Evolutionary conservation across 23 tunicate species (phyloP).

Genomic region (Ciona savignyi): DNA sequence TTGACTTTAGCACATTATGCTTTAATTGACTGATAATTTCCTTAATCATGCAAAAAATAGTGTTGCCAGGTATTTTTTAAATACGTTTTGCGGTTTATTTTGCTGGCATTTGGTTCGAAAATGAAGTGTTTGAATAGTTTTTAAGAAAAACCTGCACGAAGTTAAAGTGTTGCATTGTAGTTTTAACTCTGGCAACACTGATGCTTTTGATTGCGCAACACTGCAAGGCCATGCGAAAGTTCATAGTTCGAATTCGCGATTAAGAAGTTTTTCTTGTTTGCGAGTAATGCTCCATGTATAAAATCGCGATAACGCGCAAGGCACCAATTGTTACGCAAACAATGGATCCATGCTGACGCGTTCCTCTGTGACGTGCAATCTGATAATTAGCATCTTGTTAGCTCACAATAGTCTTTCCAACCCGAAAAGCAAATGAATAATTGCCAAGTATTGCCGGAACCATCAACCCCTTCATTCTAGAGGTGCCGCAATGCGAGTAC

Average conservation of each 20-base stretch:
- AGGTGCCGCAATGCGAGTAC: no score
- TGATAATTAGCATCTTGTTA: neutral
- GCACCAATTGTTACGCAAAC: conserved; percentile 1
- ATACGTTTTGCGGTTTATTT: no score
- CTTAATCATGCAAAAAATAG: neutral
- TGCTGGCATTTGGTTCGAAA: no score
- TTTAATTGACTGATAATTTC: neutral
- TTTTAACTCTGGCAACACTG: neutral
- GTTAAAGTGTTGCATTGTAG: neutral
- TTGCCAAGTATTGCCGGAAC: no score
- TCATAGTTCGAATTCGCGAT: neutral
- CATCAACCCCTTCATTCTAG: neutral
- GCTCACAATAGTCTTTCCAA: neutral
- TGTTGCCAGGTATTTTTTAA: neutral
- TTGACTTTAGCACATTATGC: neutral
- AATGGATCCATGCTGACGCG: neutral
- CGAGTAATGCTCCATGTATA: neutral
- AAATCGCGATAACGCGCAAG: neutral
- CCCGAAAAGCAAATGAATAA: neutral
- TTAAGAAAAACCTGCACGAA: no score
- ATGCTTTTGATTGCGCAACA: neutral
- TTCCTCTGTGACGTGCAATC: neutral
- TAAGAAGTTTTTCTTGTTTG: neutral
- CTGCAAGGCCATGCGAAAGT: neutral
- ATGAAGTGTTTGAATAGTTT: no score